phyloP scores from a whole-genome alignment of 2,797 vertebrate genomes.

The Semotilus atromaculatus region DNA sequence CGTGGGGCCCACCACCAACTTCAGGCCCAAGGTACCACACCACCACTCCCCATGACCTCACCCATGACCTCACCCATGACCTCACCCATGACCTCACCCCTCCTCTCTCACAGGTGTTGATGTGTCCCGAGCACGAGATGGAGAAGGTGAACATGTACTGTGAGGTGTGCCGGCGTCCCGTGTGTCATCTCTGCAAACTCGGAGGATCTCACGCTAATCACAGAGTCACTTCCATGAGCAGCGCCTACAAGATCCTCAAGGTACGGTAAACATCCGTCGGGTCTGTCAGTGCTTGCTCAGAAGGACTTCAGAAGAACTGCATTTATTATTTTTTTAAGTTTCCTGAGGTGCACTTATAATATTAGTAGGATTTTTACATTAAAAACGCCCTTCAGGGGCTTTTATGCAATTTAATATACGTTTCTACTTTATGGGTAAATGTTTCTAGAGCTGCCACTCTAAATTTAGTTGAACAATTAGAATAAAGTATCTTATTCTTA shows the following conservation, averaged over 20 bases:
- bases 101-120: constrained; percentile 83
- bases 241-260: constrained; percentile 98
- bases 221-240: constrained; percentile 94
- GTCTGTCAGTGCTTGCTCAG: not conserved
- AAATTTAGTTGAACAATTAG: too few species aligned
- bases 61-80: not conserved
- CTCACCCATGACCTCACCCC: accelerated
- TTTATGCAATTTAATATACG: too few species aligned
- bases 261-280: constrained; percentile 68
- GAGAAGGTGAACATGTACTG: constrained; percentile 99
- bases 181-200: constrained; percentile 96
- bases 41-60: too few species aligned
- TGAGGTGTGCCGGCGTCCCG: constrained; percentile 92
- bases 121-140: constrained; percentile 98
- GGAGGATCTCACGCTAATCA: constrained; percentile 94
- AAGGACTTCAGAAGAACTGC: too few species aligned
- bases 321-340: too few species aligned
- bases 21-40: constrained; percentile 86
- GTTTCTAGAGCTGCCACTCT: too few species aligned
- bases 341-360: too few species aligned
- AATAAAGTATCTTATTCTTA: too few species aligned
- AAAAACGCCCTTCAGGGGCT: too few species aligned
- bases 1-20: constrained; percentile 94
- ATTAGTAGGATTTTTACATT: too few species aligned
- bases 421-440: too few species aligned